These are phyloP conservation scores for Operophtera brumata DNA, from an alignment of 2,888 invertebrate species.

Conservation along the genomic window DNA sequence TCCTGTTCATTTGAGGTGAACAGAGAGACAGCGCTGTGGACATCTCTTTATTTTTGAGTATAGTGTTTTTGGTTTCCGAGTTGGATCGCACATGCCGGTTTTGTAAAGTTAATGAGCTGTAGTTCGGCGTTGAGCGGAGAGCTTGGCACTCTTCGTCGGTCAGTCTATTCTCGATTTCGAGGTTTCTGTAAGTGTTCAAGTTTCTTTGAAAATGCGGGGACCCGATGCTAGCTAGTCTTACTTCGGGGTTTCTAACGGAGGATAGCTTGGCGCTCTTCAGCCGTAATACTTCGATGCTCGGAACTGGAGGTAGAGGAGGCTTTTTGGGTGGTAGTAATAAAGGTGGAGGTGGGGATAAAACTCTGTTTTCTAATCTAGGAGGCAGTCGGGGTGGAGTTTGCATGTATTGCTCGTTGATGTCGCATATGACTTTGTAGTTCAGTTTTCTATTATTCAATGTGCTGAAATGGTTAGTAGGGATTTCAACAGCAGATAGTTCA, in stretches of 20 bases:
- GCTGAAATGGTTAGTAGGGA: constrained; percentile 68
- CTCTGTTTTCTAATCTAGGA: constrained; percentile 66
- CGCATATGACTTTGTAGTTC: constrained; percentile 72
- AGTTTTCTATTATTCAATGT: constrained; percentile 71
- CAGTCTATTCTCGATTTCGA: constrained; percentile 73
- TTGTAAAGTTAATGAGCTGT: constrained; percentile 69
- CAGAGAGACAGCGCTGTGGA: constrained; percentile 71
- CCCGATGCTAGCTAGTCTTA: constrained; percentile 82
- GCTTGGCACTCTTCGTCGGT: constrained; percentile 59
- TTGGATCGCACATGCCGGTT: constrained; percentile 70
- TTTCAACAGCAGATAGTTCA: constrained; percentile 68
- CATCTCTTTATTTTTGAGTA: constrained; percentile 72
- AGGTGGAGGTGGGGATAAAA: constrained; percentile 74
- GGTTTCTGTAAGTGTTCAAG: constrained; percentile 79
- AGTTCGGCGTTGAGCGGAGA: constrained; percentile 56
- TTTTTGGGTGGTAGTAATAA: constrained; percentile 84
- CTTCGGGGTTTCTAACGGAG: constrained; percentile 67
- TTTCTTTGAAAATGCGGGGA: constrained; percentile 83
- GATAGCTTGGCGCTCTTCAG: constrained; percentile 77
- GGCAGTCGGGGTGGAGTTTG: constrained; percentile 79
- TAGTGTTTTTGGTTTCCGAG: constrained; percentile 74
- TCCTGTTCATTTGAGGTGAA: constrained; percentile 79
- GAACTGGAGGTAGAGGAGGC: constrained; percentile 86
- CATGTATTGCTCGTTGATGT: constrained; percentile 63
- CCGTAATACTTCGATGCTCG: constrained; percentile 82